A percentile compares a stretch with the other conserved stretches of the same genome.
These are phyloP conservation scores for Philypnodon macrostomus DNA, from an alignment of 2,797 vertebrate genomes.

Conservation along the genomic window DNA sequence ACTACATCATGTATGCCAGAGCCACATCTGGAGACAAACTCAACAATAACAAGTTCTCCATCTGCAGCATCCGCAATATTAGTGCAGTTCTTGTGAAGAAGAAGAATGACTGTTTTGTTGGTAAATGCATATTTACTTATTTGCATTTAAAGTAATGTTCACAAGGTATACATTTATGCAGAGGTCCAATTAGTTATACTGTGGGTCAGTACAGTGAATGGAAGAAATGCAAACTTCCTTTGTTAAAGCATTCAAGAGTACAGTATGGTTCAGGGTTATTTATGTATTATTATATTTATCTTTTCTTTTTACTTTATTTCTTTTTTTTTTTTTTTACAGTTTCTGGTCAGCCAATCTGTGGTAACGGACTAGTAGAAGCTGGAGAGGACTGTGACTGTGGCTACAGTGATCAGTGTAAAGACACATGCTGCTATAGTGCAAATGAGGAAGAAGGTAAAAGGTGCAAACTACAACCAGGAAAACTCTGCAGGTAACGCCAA, in stretches of 20 bases:
- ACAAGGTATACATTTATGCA: no score
- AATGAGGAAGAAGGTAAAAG: constrained; percentile 90
- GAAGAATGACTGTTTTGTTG: constrained; percentile 94
- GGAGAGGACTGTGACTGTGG: constrained; percentile 97
- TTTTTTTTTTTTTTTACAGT: constrained; percentile 73
- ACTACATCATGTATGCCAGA: constrained; percentile 98
- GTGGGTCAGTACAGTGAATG: constrained; percentile 1
- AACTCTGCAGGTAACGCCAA: constrained; percentile 87
- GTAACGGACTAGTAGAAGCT: constrained; percentile 95
- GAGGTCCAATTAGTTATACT: neutral
- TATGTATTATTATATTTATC: no score
- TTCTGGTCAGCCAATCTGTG: constrained; percentile 97
- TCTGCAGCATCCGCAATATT: constrained; percentile 96
- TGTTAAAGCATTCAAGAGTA: no score
- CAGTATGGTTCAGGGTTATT: no score
- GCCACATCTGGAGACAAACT: constrained; percentile 97
- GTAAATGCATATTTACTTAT: constrained; percentile 67
- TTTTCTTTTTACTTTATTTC: no score
- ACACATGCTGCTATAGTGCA: constrained; percentile 91
- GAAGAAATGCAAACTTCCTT: no score
- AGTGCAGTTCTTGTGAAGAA: constrained; percentile 98
- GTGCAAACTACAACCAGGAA: constrained; percentile 88
- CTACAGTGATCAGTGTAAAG: constrained; percentile 94
- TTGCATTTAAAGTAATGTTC: neutral
- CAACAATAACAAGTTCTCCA: constrained; percentile 98